Conservation (phyloP, 2,888 invertebrate species). For the Candidula unifasciata region DNA sequence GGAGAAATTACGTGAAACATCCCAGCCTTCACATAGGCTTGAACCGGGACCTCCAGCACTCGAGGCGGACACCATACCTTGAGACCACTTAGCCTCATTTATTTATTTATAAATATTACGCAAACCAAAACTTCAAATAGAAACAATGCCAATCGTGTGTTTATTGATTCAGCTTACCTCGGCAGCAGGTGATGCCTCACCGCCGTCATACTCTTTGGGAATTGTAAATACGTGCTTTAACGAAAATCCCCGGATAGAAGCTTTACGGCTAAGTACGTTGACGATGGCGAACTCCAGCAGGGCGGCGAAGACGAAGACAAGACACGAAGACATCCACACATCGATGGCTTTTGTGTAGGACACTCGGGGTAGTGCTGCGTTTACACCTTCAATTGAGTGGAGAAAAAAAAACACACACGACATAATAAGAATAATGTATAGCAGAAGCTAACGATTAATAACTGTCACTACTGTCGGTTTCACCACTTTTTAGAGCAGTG, state of each 20-base stretch:
- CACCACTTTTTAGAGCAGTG: no score
- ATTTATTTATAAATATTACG: no score
- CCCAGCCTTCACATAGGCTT: no score
- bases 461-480: no score
- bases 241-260: constrained; percentile 81
- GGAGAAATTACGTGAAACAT: no score
- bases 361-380: constrained; percentile 86
- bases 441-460: no score
- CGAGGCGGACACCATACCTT: no score
- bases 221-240: constrained; percentile 63
- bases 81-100: no score
- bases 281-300: constrained; percentile 97
- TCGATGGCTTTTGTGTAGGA: constrained; percentile 98
- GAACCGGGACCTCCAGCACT: no score
- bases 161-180: neutral
- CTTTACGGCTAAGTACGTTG: constrained; percentile 96
- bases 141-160: no score
- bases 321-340: constrained; percentile 97
- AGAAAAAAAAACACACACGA: neutral
- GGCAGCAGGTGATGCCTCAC: neutral
- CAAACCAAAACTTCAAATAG: no score
- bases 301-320: constrained; percentile 98
- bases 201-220: constrained; percentile 55
- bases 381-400: constrained; percentile 56
- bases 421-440: neutral